Evolutionary conservation across 2,888 invertebrate species (phyloP).

Genomic region (Xestia xanthographa): DNA sequence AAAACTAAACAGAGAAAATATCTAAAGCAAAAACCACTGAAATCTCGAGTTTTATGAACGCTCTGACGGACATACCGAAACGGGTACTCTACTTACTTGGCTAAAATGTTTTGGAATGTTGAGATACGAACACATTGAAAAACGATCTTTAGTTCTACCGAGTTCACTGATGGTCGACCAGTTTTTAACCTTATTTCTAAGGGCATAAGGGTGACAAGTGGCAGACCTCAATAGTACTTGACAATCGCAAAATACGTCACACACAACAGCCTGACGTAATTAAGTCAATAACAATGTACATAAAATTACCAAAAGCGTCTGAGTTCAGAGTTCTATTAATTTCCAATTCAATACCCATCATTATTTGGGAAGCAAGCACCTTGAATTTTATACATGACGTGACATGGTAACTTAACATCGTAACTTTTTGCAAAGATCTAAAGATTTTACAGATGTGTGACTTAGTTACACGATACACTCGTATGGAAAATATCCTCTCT

Average conservation of each 20-base stretch:
- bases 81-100: not conserved
- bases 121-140: not conserved
- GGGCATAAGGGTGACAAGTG: too few relatives aligned
- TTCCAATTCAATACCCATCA: not conserved
- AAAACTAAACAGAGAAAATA: not conserved
- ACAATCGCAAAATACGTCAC: constrained; percentile 16
- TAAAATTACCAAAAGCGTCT: not conserved
- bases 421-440: not conserved
- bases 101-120: not conserved
- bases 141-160: not conserved
- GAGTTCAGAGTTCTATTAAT: not conserved
- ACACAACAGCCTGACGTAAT: constrained; percentile 1
- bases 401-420: not conserved
- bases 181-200: too few relatives aligned
- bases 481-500: not conserved
- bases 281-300: not conserved
- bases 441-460: not conserved
- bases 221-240: too few relatives aligned
- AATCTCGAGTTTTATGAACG: not conserved
- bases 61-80: not conserved
- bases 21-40: not conserved
- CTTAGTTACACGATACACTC: not conserved
- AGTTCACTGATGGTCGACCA: too few relatives aligned
- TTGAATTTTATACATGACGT: not conserved
- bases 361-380: not conserved